phyloP scores from a whole-genome alignment of 2,113 vertebrate species.

The Halichoeres trimaculatus region DNA sequence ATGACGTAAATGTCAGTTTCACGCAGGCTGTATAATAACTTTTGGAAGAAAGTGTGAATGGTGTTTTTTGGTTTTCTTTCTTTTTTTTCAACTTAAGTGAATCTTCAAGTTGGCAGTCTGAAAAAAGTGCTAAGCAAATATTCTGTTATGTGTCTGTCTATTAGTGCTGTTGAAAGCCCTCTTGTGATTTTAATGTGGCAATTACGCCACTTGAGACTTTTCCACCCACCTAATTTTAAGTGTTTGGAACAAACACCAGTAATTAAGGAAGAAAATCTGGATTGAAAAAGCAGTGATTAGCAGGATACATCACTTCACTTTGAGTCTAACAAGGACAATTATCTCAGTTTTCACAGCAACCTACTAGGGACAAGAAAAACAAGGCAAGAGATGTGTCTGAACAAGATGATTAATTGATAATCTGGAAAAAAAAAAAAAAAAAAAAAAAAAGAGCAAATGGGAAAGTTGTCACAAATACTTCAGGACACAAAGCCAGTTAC shows the following conservation, averaged over 20 bases:
- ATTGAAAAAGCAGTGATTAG: conserved; percentile 10
- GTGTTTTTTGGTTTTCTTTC: background rate
- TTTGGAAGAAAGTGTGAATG: background rate
- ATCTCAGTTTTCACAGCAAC: background rate
- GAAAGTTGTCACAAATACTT: background rate
- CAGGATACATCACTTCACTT: background rate
- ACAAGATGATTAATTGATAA: too few relatives aligned
- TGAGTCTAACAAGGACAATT: background rate
- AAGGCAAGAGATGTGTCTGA: too few relatives aligned
- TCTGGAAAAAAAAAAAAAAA: too few relatives aligned
- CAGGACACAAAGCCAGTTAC: background rate
- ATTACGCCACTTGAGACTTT: background rate
- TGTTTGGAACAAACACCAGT: conserved; percentile 3
- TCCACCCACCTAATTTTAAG: conserved; percentile 10
- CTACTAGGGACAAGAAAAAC: background rate
- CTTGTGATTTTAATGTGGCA: conserved; percentile 13
- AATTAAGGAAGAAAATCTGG: background rate
- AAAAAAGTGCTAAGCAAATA: conserved; percentile 14
- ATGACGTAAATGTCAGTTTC: background rate
- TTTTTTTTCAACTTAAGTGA: too few relatives aligned
- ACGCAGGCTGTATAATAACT: background rate
- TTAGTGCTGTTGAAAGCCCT: background rate
- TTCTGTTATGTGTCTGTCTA: conserved; percentile 6
- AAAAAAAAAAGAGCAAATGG: background rate
- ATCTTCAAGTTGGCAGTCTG: background rate